Evolutionary conservation across 2,113 vertebrate genomes (phyloP).

Genomic region (Tamias sibiricus): DNA sequence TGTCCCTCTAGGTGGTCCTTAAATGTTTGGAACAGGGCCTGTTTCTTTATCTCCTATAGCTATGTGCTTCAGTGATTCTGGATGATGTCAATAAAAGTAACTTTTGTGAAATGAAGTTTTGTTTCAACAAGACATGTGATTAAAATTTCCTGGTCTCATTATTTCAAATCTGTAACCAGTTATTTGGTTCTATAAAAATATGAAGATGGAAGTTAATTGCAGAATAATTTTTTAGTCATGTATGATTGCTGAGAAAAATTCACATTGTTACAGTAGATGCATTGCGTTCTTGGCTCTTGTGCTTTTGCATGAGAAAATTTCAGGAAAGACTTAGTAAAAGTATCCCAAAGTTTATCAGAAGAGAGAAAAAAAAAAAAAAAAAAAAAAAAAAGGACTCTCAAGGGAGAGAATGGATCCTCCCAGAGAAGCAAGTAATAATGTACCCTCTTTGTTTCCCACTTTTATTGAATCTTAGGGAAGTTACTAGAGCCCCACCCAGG

Average conservation of each 20-base stretch:
- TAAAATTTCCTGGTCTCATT: not conserved
- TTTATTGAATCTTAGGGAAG: too few species aligned
- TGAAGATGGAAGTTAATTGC: not conserved
- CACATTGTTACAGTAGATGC: not conserved
- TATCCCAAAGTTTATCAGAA: too few species aligned
- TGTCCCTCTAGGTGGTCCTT: not conserved
- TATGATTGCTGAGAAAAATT: not conserved
- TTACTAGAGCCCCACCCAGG: too few species aligned
- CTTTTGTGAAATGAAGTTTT: not conserved
- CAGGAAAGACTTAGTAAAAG: too few species aligned
- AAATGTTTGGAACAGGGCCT: not conserved
- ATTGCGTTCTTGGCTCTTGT: too few species aligned
- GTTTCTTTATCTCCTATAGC: not conserved
- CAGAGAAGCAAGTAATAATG: too few species aligned
- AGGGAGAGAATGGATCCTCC: too few species aligned
- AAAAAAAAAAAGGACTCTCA: too few species aligned
- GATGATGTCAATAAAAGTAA: not conserved
- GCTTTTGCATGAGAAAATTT: too few species aligned
- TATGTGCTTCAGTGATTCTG: not conserved
- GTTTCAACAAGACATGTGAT: not conserved
- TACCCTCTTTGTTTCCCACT: too few species aligned
- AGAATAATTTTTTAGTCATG: not conserved
- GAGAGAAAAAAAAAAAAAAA: too few species aligned
- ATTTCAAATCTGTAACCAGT: not conserved
- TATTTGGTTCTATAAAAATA: not conserved